Conservation (phyloP, 2,113 vertebrate species). For the Tyrannus savana region DNA sequence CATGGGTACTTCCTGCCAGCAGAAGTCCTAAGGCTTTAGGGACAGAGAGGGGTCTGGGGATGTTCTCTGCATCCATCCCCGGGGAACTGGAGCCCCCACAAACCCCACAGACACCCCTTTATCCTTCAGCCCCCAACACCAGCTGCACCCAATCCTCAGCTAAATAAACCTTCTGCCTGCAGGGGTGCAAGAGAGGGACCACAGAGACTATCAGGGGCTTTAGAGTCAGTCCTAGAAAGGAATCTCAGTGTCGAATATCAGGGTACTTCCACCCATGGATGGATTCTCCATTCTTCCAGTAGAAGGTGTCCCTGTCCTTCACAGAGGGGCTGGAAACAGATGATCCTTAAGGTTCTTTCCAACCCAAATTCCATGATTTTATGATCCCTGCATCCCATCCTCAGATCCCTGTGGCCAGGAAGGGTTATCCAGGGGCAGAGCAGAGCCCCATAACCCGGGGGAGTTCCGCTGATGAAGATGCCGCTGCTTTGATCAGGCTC, state of each 20-base stretch:
- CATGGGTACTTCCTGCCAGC: accelerated
- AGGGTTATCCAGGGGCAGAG: not conserved
- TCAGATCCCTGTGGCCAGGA: not conserved
- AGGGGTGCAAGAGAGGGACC: not conserved
- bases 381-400: not conserved
- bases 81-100: not conserved
- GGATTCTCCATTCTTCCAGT: not conserved
- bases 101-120: not conserved
- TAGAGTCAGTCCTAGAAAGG: not conserved
- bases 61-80: not conserved
- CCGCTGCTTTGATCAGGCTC: not conserved
- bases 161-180: not conserved
- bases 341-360: not conserved
- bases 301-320: not conserved
- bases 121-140: not conserved
- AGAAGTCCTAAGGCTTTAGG: not conserved
- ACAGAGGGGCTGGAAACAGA: not conserved
- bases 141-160: not conserved
- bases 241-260: not conserved
- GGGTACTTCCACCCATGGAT: not conserved
- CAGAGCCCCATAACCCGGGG: accelerated
- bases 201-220: not conserved
- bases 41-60: not conserved
- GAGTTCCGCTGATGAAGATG: not conserved
- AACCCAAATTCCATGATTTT: not conserved